Percentiles rank a stretch among this genome's conserved stretches.
Evolutionary conservation across 2,888 invertebrate genomes (phyloP).

Genomic region (Dione juno): DNA sequence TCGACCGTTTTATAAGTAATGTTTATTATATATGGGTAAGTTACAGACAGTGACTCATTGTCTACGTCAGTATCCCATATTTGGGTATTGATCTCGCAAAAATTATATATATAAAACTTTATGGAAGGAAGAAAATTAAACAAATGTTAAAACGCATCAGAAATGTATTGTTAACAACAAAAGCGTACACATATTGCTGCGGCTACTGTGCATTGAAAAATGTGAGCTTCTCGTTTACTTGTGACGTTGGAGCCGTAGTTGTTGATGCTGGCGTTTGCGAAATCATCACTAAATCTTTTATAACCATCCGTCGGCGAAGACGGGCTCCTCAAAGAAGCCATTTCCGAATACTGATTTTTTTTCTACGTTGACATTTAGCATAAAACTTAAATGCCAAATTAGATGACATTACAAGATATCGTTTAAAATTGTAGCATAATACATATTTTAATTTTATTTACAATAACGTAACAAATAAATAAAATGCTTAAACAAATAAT

Average conservation of each 20-base stretch:
- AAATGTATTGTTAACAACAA: slow-evolving; percentile 78
- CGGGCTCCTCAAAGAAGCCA: slow-evolving; percentile 83
- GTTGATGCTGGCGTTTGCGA: slow-evolving; percentile 81
- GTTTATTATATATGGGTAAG: slow-evolving; percentile 52
- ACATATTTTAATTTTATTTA: neutral
- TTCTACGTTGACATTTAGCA: slow-evolving; percentile 40
- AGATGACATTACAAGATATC: slow-evolving; percentile 33
- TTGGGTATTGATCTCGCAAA: slow-evolving; percentile 56
- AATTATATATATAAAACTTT: slow-evolving; percentile 51
- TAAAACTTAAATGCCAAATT: slow-evolving; percentile 36
- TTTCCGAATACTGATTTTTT: slow-evolving; percentile 73
- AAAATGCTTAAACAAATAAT: neutral
- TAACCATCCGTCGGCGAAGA: slow-evolving; percentile 85
- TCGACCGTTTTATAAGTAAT: slow-evolving; percentile 53
- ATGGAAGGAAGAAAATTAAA: slow-evolving; percentile 68
- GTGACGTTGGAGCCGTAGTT: slow-evolving; percentile 85
- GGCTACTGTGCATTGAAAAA: slow-evolving; percentile 77
- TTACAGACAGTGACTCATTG: slow-evolving; percentile 67
- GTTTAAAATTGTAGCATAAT: slow-evolving; percentile 23
- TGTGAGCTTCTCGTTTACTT: slow-evolving; percentile 81
- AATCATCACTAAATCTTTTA: slow-evolving; percentile 86
- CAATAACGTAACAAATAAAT: neutral
- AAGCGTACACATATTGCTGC: slow-evolving; percentile 73
- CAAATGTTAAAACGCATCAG: slow-evolving; percentile 71
- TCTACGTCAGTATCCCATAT: slow-evolving; percentile 63